Evolutionary conservation across 2,113 vertebrate genomes (phyloP), one percentile per base, ranked within the genome.

Genomic region (Tragelaphus buxtoni): DNA sequence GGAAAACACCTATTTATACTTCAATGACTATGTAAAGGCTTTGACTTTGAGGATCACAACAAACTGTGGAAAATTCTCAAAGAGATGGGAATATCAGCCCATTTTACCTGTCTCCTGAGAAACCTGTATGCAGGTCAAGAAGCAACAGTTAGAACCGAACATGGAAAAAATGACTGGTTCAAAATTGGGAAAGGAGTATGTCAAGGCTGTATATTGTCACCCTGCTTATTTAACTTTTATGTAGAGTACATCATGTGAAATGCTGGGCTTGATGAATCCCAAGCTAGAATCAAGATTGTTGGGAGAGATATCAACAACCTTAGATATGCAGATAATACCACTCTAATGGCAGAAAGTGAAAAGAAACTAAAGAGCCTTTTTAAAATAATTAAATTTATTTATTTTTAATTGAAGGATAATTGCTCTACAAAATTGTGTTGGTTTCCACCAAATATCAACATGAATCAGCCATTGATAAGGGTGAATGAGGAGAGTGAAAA

Each of bases 81-180:
- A 72, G 65, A 72, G n/a, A 72, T 39, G 65, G 5, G n/a, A 39
- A 39, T 72, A 22, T 72, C 18, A 72, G 65, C 18, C n/a, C 18
- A 72, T 39, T 39, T 72, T 24, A 72, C 65, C 4, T 69, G 18
- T 22, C 18, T 69, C 2, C 65, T 39, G n/a, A 69, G 65, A 39
- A 69, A 69, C 9, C n/a, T 72, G n/a, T 39, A 72, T 39, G 10
- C 18, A 20, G n/a, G 9, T 12, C 9, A 39, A 72, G 65, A 72
- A 72, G n/a, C n/a, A 72, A 12, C n/a, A 72, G n/a, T 39, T 39
- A 39, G 18, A 39, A 39, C 18, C 0, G 0, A 72, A 72, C n/a
- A 72, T 39, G n/a, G n/a, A 39, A 39, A 72, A 72, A 39, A 39
- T 39, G 65, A 39, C 18, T 6, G 18, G n/a, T 39, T 72, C 9